phyloP scores from a whole-genome alignment of 2,113 vertebrate genomes.

The Spea multiplicata region DNA sequence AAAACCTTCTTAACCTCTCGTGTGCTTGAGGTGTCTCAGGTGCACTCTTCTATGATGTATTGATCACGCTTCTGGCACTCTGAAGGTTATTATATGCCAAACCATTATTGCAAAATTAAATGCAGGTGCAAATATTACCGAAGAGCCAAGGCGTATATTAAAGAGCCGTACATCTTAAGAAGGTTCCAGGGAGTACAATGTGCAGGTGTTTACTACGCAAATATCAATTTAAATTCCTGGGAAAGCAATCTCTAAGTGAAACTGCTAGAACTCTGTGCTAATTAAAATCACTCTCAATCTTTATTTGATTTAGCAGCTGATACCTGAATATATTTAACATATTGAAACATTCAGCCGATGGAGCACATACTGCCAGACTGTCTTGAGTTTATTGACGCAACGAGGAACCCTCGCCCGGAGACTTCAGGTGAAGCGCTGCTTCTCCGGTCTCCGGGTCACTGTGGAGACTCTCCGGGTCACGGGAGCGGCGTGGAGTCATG shows the following conservation, averaged over 20 bases:
- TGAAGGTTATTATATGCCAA: not conserved
- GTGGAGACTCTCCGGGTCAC: too few species aligned
- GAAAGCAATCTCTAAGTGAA: not conserved
- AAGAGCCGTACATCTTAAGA: not conserved
- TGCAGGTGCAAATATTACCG: not conserved
- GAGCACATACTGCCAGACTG: too few species aligned
- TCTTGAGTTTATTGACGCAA: too few species aligned
- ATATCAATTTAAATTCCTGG: constrained; percentile 14
- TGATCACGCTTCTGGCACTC: too few species aligned
- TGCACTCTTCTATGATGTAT: too few species aligned
- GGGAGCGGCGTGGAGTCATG: too few species aligned
- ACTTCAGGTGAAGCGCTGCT: too few species aligned
- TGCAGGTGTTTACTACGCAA: constrained; percentile 23
- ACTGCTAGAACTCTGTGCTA: not conserved
- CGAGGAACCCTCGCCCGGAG: too few species aligned
- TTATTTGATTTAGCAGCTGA: not conserved
- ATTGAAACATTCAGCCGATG: too few species aligned
- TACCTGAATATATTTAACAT: not conserved
- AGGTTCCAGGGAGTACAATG: not conserved
- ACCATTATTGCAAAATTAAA: not conserved
- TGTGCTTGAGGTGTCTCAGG: too few species aligned
- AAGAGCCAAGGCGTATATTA: not conserved
- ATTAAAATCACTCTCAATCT: not conserved
- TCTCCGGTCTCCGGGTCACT: too few species aligned
- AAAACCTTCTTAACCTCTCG: too few species aligned